phyloP scores from a whole-genome alignment of 2,888 invertebrate species.

The Yponomeuta sedellus region DNA sequence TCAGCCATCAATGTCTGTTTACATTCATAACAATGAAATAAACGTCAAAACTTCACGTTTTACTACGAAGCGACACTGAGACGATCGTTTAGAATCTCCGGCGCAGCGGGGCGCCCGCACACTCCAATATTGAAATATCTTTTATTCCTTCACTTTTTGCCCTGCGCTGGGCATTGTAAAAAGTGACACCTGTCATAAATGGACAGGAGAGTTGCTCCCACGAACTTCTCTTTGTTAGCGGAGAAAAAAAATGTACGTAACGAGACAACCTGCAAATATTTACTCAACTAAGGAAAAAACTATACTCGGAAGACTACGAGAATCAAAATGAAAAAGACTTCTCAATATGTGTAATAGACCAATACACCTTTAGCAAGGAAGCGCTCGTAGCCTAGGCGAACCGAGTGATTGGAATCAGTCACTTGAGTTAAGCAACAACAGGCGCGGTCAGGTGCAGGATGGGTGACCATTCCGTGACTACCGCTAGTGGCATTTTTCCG shows the following conservation, averaged over 20 bases:
- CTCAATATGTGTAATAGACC: too few relatives aligned
- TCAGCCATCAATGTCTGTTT: slow-evolving; percentile 27
- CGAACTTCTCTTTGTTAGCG: slow-evolving; percentile 10
- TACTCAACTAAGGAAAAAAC: background rate
- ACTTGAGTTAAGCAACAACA: too few relatives aligned
- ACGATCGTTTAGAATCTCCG: slow-evolving; percentile 24
- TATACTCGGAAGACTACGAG: too few relatives aligned
- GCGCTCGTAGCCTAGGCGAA: too few relatives aligned
- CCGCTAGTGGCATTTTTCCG: too few relatives aligned
- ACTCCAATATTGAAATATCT: slow-evolving; percentile 57
- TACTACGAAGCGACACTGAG: slow-evolving; percentile 18
- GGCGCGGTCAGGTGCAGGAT: too few relatives aligned
- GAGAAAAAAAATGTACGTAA: slow-evolving; percentile 5
- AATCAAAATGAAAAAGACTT: too few relatives aligned
- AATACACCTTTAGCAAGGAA: too few relatives aligned
- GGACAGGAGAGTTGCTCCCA: slow-evolving; percentile 37
- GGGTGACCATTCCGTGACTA: too few relatives aligned
- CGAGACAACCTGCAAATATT: background rate
- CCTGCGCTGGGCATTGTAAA: slow-evolving; percentile 27
- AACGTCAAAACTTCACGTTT: slow-evolving; percentile 33
- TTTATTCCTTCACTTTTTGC: slow-evolving; percentile 41
- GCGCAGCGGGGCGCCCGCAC: slow-evolving; percentile 49
- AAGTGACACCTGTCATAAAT: slow-evolving; percentile 60
- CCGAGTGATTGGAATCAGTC: too few relatives aligned
- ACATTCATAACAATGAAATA: slow-evolving; percentile 29